Evolutionary conservation across 1,140 invertebrate species (phyloP), one percentile per base, ranked within the genome.

Genomic region (Steinernema khuongi): DNA sequence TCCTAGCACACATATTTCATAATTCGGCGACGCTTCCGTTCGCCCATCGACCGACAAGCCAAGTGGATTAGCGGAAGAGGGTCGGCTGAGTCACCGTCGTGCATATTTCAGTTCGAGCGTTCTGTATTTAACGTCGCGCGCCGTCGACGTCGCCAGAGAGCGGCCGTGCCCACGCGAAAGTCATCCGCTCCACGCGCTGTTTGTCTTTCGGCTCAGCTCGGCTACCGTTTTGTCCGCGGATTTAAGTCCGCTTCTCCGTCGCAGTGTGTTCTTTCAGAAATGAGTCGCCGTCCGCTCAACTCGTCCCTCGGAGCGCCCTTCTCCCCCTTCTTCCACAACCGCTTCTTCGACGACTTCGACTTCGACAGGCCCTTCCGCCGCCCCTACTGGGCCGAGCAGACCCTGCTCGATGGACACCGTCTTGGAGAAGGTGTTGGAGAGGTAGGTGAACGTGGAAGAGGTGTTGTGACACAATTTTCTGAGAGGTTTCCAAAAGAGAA

Each of bases 341-440:
- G 78, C 29, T 79, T 79, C 69, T 79, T 79, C 50, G 78, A 79
- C 67, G 78, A 79, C 19, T 67, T 80, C 22, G 79, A 80, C 31
- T 81, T 80, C 50, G 79, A 80, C 74, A 68, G 79, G 4, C 78
- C 60, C 31, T 67, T 81, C 31, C 50, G 44, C 32, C 76, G 80
- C 32, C 79, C 79, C 11, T 80, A 80, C 67, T 80, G 79, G 79
- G 44, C 77, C 26, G 79, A 80, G 36, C 71, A 79, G 14, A 72
- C 60, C 1, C 66, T 80, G 41, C 69, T 80, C 33, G 77, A 78
- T 26, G 71, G 72, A 26, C 79, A 80, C 30, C 72, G 73, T 19
- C 31, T 80, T 66, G 79, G 73, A 31, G 73, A 81, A 31, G 79
- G 76, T 31, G 71, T 80, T 68, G 79, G 76, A 0, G 74, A 76